Percentiles rank a stretch among this genome's conserved stretches.
Conservation (phyloP, 2,888 invertebrate genomes). For the Galeopsomyia nigrocyanea region DNA sequence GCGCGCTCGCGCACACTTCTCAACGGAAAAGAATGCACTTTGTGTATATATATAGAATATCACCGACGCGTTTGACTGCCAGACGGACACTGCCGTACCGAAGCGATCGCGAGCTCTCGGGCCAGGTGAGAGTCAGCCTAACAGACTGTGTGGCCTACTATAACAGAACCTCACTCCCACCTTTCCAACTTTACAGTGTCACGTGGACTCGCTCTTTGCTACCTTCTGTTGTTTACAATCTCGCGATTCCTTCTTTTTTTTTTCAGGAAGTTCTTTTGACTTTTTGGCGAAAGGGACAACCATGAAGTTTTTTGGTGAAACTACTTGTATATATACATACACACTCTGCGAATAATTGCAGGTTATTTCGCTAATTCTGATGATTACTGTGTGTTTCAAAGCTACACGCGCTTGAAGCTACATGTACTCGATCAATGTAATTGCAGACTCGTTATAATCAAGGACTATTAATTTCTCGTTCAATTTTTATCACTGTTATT, state of each 20-base stretch:
- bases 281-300: not conserved
- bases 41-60: conserved; percentile 3
- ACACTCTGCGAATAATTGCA: not conserved
- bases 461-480: too few relatives aligned
- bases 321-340: not conserved
- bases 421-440: too few relatives aligned
- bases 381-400: too few relatives aligned
- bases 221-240: not conserved
- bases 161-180: conserved; percentile 69
- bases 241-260: not conserved
- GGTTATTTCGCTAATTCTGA: too few relatives aligned
- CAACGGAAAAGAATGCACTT: too few relatives aligned
- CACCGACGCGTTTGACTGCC: conserved; percentile 19
- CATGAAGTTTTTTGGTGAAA: not conserved
- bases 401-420: too few relatives aligned
- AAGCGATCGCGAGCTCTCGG: not conserved
- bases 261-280: not conserved
- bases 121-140: conserved; percentile 64
- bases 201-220: too few relatives aligned
- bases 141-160: conserved; percentile 67
- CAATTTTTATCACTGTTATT: not conserved
- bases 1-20: not conserved
- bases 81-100: conserved; percentile 34
- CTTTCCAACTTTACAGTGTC: conserved; percentile 40
- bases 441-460: too few relatives aligned